Percentiles rank a stretch among this genome's conserved stretches.
Conservation (phyloP, 2,797 vertebrate species). For the Hapalemur alaotrensis region DNA sequence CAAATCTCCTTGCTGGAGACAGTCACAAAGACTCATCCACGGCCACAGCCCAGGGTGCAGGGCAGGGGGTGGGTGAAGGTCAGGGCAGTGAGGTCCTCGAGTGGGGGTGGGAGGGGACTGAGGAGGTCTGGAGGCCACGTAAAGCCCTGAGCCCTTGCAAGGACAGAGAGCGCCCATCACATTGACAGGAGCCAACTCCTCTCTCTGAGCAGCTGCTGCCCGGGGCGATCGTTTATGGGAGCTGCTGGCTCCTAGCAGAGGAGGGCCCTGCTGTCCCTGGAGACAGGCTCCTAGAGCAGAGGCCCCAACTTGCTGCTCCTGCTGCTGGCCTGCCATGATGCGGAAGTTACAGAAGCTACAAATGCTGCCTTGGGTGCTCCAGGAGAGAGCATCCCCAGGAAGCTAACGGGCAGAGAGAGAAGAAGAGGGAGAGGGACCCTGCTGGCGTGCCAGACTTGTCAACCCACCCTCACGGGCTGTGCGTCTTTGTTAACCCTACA, state of each 20-base stretch:
- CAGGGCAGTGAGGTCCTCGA: no score
- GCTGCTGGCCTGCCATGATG: background rate
- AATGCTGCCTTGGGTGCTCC: background rate
- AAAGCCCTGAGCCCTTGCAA: fast-evolving
- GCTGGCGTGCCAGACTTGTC: fast-evolving
- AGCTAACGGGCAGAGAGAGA: fast-evolving
- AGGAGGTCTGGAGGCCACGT: background rate
- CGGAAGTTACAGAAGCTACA: background rate
- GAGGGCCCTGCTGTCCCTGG: background rate
- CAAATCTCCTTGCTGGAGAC: background rate
- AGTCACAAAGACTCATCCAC: background rate
- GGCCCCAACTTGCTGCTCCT: background rate
- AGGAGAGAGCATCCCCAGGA: background rate
- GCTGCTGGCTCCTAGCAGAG: background rate
- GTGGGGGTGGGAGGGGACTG: background rate
- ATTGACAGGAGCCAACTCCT: fast-evolving
- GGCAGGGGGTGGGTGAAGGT: background rate
- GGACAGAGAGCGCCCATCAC: background rate
- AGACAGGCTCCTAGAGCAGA: background rate
- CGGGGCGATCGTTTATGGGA: background rate
- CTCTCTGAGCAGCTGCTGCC: fast-evolving
- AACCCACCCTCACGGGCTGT: fast-evolving
- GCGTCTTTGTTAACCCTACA: no score
- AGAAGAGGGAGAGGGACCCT: fast-evolving
- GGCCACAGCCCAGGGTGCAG: background rate